Evolutionary conservation across 2,113 vertebrate genomes (phyloP), one percentile per base, ranked within the genome.

Genomic region (Rhombomys opimus): DNA sequence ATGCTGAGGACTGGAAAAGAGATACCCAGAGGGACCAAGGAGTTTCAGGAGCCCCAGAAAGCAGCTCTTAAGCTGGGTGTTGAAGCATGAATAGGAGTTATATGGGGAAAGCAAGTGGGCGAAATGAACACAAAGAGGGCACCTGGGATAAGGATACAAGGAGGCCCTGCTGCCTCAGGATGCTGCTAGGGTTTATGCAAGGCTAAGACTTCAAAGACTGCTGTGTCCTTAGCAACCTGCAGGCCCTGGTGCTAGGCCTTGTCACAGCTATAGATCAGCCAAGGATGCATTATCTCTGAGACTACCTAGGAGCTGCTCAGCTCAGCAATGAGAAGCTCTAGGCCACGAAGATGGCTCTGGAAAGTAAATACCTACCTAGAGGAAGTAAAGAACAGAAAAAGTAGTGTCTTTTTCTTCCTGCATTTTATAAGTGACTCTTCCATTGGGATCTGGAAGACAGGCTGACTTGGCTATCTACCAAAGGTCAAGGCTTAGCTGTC

Each of bases 181-280:
- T 81, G 0, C 0, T 35, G 8, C 67, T 1, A 73, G 73, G 7
- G 18, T 17, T 10, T 2, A 2, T 14, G 27, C 35, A 70, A 15
- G 59, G 50, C 59, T 22, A 12, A 76, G 30, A 23, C 78, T 32
- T 59, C 2, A 54, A 85, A 20, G n/a, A 23, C 73, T 50, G 1
- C 13, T 41, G 10, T 68, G 38, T 70, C 23, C 52, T 61, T 15
- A 32, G 15, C 23, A 87, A 61, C 81, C 23, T 57, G 17, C 32
- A 67, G n/a, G 17, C 38, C 23, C n/a, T 22, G 2, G 17, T 12
- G 15, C 50, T 73, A 7, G 35, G 30, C 65, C 73, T 41, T 13
- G 18, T 87, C 70, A 35, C 30, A 35, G n/a, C 72, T 35, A 41
- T 38, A 22, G 32, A 23, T 23, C 3, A 41, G 7, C 23, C 25